Evolutionary conservation across 2,797 vertebrate species (phyloP), one percentile per base, ranked within the genome.

Genomic region (Erethizon dorsatum): DNA sequence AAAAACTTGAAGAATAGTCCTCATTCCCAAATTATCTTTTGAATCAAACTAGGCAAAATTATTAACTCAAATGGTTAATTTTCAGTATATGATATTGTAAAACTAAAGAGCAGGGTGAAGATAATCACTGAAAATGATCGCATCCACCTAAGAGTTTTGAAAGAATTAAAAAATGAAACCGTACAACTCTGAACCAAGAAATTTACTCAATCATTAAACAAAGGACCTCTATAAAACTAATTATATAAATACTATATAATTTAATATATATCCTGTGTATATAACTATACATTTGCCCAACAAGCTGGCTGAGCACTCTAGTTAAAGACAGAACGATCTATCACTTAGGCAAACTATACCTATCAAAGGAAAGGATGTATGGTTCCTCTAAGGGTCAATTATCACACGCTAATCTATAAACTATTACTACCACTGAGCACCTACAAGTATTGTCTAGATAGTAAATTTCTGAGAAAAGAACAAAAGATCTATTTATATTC

Each of bases 1-100:
- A 26, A 63, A 91, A 85, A 91, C 13, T 18, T 63, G 45, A 95
- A 17, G 10, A 52, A 79, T 22, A 63, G 18, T 28, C 14, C 41
- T 75, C 78, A 83, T 84, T 65, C 59, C 37, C 26, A 89, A 82
- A 83, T 85, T 91, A 65, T 56, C 33, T 95, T 86, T 82, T 93
- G 41, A 93, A 67, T 90, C 41, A 91, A 95, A 95, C 52, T 75
- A 78, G 33, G 41, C 69, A 28, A 82, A 88, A 73, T 3, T 79
- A 82, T 75, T 61, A 84, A 54, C 50, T 50, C 47, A 91, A 95
- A 57, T 63, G 22, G 67, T 80, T 84, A 84, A 88, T 75, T 61
- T 90, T 86, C 56, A 86, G 24, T 63, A 41, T 67, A 37, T 84
- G 69, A 90, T 65, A 94, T 59, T 50, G 61, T 91, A 84, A 82